Base-by-base conservation (phyloP, 2,113 vertebrate species). In the Semnornis frantzii region DNA sequence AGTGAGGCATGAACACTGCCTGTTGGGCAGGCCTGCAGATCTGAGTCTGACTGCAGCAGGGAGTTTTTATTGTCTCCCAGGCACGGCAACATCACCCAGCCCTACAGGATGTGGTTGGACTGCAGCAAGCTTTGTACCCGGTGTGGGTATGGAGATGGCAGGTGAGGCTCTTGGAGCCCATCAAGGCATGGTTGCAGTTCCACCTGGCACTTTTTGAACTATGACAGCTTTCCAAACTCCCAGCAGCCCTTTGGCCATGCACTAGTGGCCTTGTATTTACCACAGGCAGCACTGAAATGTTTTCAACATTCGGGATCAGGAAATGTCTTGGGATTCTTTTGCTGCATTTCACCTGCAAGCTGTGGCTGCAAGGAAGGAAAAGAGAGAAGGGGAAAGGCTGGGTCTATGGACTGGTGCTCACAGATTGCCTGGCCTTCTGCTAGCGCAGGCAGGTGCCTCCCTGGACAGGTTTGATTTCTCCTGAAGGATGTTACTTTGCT, bases 21-120 rank as follows among this genome's bases (percentile, higher is more conserved):
- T 54, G 15, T 23, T 68, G 83, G 60, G 66, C 46, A 60, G 39
- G 1, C 1, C 24, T 74, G 13, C 30, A 78, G 48, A 33, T 8
- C 54, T 37, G 24, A 76, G 2, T 90, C 72, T 16, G 48, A 30
- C 76, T 31, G 9, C 2, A 78, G 14, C n/a, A 55, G 62, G 19
- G 28, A 34, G 9, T 10, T 73, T 65, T 82, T 48, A 24, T 12
- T 8, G 8, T 50, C 63, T 64, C 30, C 57, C 20, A 48, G 44
- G 48, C 4, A 8, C 0, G 14, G 16, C 30, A 65, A 14, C 2
- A 1, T 14, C 62, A 50, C 57, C 28, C 25, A n/a, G 8, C 12
- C 31, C 65, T 15, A 11, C 2, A 4, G 24, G 58, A 24, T 14
- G 5, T 1, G 25, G 13, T 8, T 0, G 0, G 17, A 7, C 34